These are phyloP conservation scores for Noctilio leporinus DNA, from an alignment of 2,113 vertebrate genomes.

Conservation along the genomic window DNA sequence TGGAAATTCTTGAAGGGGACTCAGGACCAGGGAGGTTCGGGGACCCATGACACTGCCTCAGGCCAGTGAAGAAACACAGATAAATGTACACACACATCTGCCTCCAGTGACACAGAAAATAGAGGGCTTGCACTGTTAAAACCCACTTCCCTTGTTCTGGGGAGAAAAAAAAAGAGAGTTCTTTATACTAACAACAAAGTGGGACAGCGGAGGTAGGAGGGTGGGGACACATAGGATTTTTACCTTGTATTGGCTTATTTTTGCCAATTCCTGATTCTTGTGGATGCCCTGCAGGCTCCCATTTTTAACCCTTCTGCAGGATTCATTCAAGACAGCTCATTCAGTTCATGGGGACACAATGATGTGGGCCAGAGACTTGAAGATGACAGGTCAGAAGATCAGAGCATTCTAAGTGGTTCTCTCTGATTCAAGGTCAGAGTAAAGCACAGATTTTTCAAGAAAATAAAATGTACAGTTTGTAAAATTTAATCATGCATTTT, in stretches of 20 bases:
- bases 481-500: neutral
- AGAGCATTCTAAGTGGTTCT: neutral
- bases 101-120: neutral
- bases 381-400: neutral
- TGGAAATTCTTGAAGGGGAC: neutral
- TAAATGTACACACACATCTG: neutral
- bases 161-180: neutral
- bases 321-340: neutral
- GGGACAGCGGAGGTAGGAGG: neutral
- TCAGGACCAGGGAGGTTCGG: neutral
- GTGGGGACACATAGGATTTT: neutral
- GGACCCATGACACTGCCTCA: neutral
- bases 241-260: neutral
- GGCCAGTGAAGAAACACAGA: neutral
- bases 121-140: conserved; percentile 25
- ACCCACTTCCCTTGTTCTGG: conserved; percentile 45
- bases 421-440: neutral
- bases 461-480: neutral
- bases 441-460: neutral
- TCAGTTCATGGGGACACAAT: neutral
- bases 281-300: neutral
- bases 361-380: neutral
- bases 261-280: neutral
- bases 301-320: neutral
- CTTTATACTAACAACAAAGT: conserved; percentile 29